Conservation (phyloP, 2,797 vertebrate genomes). For the Halcyon chelicuti region DNA sequence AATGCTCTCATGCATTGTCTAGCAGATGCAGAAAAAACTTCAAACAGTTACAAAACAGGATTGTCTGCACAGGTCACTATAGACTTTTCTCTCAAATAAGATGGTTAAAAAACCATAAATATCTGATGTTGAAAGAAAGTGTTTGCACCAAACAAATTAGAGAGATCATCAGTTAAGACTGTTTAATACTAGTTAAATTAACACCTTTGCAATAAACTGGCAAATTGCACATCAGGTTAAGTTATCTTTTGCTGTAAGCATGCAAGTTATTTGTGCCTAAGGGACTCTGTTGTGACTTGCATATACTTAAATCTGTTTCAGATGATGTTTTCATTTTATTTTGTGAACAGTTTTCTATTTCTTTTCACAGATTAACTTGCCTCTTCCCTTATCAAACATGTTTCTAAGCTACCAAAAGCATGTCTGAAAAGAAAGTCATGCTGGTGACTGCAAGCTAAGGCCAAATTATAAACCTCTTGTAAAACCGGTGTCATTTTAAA, state of each 20-base stretch:
- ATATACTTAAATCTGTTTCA: not conserved
- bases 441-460: not conserved
- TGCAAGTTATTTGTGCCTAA: not conserved
- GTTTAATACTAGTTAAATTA: conserved; percentile 73
- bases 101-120: conserved; percentile 3
- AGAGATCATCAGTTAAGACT: conserved; percentile 76
- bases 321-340: not conserved
- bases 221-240: conserved; percentile 48
- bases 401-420: not conserved
- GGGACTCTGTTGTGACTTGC: conserved; percentile 41
- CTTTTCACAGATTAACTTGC: not conserved
- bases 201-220: conserved; percentile 51
- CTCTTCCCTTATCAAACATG: not conserved
- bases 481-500: not conserved
- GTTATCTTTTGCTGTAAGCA: conserved; percentile 55
- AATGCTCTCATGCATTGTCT: conserved; percentile 45
- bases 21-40: conserved; percentile 55
- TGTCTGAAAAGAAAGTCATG: not conserved
- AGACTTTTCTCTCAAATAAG: conserved; percentile 71
- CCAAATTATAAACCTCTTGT: not conserved
- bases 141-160: conserved; percentile 73
- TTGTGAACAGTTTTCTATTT: not conserved
- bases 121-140: conserved; percentile 74
- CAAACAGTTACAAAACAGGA: conserved; percentile 60
- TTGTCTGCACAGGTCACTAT: conserved; percentile 70